Conservation (phyloP, 2,888 invertebrate species). For the Lithophane socia region DNA sequence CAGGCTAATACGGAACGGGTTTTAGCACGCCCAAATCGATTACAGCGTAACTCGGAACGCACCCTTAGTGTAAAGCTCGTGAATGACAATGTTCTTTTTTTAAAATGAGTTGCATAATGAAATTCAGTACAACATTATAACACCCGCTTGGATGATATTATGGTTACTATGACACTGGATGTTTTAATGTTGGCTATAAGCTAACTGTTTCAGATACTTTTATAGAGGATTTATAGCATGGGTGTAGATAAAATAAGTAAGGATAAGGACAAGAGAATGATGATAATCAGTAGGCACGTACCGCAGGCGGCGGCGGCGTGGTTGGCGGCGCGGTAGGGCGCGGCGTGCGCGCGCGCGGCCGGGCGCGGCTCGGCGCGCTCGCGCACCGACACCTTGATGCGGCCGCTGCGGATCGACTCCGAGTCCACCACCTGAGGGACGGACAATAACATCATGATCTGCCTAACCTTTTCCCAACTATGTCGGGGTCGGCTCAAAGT, state of each 20-base stretch:
- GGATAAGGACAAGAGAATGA: neutral
- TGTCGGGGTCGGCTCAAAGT: neutral
- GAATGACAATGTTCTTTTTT: no score
- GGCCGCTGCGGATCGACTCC: slow-evolving; percentile 88
- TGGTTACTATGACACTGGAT: no score
- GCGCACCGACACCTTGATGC: slow-evolving; percentile 90
- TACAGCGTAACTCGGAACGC: no score
- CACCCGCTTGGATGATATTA: no score
- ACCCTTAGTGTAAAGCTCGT: neutral
- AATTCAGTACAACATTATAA: no score
- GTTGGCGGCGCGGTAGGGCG: slow-evolving; percentile 89
- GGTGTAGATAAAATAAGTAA: no score
- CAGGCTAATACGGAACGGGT: no score
- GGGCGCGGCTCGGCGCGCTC: slow-evolving; percentile 89
- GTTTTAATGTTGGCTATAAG: no score
- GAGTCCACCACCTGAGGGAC: slow-evolving; percentile 89
- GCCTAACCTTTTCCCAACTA: neutral
- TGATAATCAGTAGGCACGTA: neutral
- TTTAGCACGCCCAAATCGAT: no score
- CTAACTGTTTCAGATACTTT: no score
- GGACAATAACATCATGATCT: neutral
- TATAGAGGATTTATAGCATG: no score
- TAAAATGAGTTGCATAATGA: no score
- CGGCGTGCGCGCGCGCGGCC: slow-evolving; percentile 68
- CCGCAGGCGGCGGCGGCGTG: slow-evolving; percentile 90